Percentiles rank a stretch among this genome's conserved stretches.
These are phyloP conservation scores for Trichomalopsis sarcophagae DNA, from an alignment of 1,140 invertebrate genomes.

Conservation along the genomic window DNA sequence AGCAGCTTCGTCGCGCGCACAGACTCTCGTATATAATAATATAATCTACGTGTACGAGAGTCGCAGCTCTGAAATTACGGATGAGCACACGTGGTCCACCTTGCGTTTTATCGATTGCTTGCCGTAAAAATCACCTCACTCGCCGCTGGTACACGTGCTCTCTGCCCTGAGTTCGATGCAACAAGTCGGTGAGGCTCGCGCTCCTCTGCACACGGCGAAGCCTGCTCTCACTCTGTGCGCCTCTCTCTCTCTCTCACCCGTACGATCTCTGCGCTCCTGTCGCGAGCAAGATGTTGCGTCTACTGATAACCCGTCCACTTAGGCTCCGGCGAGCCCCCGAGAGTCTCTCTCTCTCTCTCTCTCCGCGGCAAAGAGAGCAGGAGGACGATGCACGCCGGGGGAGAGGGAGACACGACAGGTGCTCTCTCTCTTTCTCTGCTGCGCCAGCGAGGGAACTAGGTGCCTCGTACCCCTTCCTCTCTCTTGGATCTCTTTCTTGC, in stretches of 20 bases:
- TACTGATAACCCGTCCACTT: constrained; percentile 74
- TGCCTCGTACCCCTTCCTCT: constrained; percentile 54
- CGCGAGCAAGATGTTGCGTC: constrained; percentile 73
- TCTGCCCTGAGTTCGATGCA: not conserved
- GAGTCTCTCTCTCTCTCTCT: constrained; percentile 42
- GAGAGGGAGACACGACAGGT: constrained; percentile 66
- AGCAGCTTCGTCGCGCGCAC: constrained; percentile 26
- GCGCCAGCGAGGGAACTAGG: constrained; percentile 63
- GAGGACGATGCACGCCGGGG: constrained; percentile 25
- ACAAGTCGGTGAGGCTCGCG: not conserved
- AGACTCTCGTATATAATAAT: no score
- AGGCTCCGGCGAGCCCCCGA: constrained; percentile 66
- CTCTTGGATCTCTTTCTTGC: not conserved
- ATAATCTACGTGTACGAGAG: not conserved
- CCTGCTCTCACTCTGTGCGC: not conserved
- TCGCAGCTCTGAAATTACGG: not conserved
- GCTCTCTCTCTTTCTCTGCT: constrained; percentile 60
- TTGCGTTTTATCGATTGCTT: no score
- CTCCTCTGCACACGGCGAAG: not conserved
- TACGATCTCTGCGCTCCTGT: constrained; percentile 39
- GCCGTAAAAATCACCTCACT: not conserved
- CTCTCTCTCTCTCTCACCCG: constrained; percentile 7
- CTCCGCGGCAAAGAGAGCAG: constrained; percentile 27
- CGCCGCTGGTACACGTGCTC: constrained; percentile 25
- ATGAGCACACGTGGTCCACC: not conserved